Evolutionary conservation across 2,113 vertebrate species (phyloP), one percentile per base, ranked within the genome.

Genomic region (Ceuthmochares aereus): DNA sequence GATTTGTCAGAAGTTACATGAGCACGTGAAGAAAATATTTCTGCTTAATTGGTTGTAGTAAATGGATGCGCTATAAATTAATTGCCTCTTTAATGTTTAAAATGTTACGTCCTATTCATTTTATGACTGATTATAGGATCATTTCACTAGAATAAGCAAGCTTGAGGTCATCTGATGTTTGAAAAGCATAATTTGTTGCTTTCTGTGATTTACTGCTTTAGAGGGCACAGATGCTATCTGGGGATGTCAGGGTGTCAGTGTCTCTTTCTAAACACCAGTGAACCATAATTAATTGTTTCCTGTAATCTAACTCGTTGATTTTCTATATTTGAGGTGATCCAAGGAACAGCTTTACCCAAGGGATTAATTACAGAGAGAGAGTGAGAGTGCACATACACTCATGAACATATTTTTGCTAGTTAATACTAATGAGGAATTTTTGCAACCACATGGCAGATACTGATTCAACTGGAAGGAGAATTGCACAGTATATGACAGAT

Each of bases 201-300:
- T 78, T 40, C 36, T 89, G 62, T 95, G 93, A 95, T 87, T 68
- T 88, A 47, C 73, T 82, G 88, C 80, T 78, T 92, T 94, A 42
- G 64, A 82, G 76, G 73, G 40, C 83, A 68, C 40, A 16, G 18
- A 74, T 40, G 27, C 56, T 80, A 14, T 80, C 84, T 80, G 58
- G 42, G 62, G 42, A 51, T 94, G 84, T 89, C 81, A 89, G 49
- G 40, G 72, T 94, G 85, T 88, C 83, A 37, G 56, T 72, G 56
- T 92, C 79, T 85, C 68, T 93, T 83, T 94, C 86, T 87, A 69
- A 94, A 90, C 72, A 90, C 49, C 54, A 42, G 52, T 66, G 73
- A 92, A 89, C 80, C 40, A 10, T 87, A 92, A 94, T 87, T 95
- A 93, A 81, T 92, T 90, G 92, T 96, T 95, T 96, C 83, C 88